These are phyloP conservation scores for Muntiacus reevesi DNA, from an alignment of 2,113 vertebrate species.

Conservation along the genomic window DNA sequence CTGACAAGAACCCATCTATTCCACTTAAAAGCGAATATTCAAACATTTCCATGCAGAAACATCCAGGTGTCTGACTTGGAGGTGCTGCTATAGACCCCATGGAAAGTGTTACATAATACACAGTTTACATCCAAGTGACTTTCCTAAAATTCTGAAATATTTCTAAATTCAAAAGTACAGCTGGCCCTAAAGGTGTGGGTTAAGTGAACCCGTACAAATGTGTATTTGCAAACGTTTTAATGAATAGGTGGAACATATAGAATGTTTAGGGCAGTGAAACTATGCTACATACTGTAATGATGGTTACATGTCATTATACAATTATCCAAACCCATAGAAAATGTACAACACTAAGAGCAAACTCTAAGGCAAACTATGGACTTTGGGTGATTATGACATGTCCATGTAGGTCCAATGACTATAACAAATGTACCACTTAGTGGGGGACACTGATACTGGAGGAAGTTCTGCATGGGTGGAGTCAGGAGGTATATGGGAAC, in stretches of 20 bases:
- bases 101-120: not conserved
- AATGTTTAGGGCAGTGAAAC: not conserved
- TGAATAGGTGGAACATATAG: not conserved
- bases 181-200: not conserved
- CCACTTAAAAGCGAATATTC: slow-evolving; percentile 12
- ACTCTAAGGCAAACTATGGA: not conserved
- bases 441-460: not conserved
- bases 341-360: not conserved
- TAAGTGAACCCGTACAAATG: not conserved
- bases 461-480: not conserved
- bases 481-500: not conserved
- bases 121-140: not conserved
- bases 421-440: not conserved
- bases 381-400: not conserved
- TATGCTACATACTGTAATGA: not conserved
- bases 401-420: not conserved
- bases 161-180: slow-evolving; percentile 39
- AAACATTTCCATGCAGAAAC: slow-evolving; percentile 7
- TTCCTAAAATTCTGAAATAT: slow-evolving; percentile 32
- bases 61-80: not conserved
- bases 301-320: not conserved
- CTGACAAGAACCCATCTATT: not conserved
- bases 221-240: not conserved
- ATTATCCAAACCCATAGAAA: not conserved
- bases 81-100: not conserved